A percentile compares a stretch with the other conserved stretches of the same genome.
Conservation (phyloP, 1,140 invertebrate genomes). For the Archivesica marissinica region DNA sequence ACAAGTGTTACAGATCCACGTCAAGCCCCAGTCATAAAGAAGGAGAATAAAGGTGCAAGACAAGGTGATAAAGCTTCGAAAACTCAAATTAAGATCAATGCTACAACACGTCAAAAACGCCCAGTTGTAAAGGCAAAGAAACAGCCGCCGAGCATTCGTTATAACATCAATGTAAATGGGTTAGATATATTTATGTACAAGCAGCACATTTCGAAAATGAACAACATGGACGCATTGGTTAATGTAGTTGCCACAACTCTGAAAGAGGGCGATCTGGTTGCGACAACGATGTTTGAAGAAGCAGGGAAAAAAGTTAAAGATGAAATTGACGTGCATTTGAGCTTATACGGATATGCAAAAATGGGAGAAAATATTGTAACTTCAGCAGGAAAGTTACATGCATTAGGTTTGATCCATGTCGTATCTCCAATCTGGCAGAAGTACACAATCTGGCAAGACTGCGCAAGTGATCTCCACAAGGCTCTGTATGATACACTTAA, state of each 20-base stretch:
- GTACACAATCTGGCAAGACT: slow-evolving; percentile 49
- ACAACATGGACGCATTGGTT: slow-evolving; percentile 46
- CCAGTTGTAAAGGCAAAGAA: slow-evolving; percentile 21
- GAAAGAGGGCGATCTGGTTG: slow-evolving; percentile 7
- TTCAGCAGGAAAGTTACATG: slow-evolving; percentile 47
- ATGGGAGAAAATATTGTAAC: slow-evolving; percentile 47
- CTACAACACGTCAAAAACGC: neutral
- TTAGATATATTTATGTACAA: slow-evolving; percentile 57
- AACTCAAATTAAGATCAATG: neutral
- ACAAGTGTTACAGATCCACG: slow-evolving; percentile 35
- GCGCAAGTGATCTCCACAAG: slow-evolving; percentile 46
- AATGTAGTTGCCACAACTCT: slow-evolving; percentile 44
- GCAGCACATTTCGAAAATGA: slow-evolving; percentile 46
- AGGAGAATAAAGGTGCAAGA: neutral
- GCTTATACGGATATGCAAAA: slow-evolving; percentile 32
- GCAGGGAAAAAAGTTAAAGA: slow-evolving; percentile 40
- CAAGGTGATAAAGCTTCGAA: neutral
- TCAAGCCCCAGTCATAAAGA: neutral
- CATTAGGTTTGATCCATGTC: slow-evolving; percentile 50
- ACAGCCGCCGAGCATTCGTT: slow-evolving; percentile 5
- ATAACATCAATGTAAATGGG: slow-evolving; percentile 54
- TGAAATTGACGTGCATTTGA: slow-evolving; percentile 42
- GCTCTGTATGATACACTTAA: slow-evolving; percentile 50
- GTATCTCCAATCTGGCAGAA: slow-evolving; percentile 39
- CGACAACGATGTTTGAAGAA: slow-evolving; percentile 17